A percentile compares a stretch with the other conserved stretches of the same genome.
These are phyloP conservation scores for Anticlea derivata DNA, from an alignment of 2,888 invertebrate genomes.

Conservation along the genomic window DNA sequence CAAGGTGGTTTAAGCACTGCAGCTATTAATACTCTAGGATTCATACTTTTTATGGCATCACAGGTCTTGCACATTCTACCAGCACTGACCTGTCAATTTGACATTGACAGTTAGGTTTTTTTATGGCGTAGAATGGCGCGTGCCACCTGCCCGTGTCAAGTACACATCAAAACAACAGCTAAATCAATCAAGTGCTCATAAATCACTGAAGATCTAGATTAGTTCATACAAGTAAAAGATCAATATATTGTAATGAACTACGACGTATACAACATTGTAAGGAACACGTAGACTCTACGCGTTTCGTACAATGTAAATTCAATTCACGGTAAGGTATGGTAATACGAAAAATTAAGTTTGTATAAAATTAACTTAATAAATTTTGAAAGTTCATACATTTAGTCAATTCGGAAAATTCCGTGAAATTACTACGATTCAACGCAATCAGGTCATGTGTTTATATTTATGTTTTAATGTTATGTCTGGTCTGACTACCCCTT, in stretches of 20 bases:
- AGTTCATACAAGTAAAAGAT: slow-evolving; percentile 20
- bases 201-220: slow-evolving; percentile 13
- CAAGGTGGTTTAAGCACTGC: slow-evolving; percentile 16
- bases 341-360: no score
- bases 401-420: neutral
- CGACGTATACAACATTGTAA: no score
- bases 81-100: slow-evolving; percentile 20
- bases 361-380: slow-evolving; percentile 11
- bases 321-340: slow-evolving; percentile 1
- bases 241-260: slow-evolving; percentile 28
- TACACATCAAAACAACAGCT: neutral
- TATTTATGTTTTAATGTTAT: neutral
- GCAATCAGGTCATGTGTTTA: neutral
- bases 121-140: slow-evolving; percentile 5
- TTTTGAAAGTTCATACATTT: neutral
- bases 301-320: slow-evolving; percentile 20
- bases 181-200: slow-evolving; percentile 8
- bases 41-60: slow-evolving; percentile 14
- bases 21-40: slow-evolving; percentile 2
- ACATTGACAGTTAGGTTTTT: slow-evolving; percentile 20
- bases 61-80: slow-evolving; percentile 3
- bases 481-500: no score
- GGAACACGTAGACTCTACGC: no score
- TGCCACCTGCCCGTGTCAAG: slow-evolving; percentile 1
- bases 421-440: neutral